Evolutionary conservation across 2,888 invertebrate genomes (phyloP).

Genomic region (Ethmia dodecea): DNA sequence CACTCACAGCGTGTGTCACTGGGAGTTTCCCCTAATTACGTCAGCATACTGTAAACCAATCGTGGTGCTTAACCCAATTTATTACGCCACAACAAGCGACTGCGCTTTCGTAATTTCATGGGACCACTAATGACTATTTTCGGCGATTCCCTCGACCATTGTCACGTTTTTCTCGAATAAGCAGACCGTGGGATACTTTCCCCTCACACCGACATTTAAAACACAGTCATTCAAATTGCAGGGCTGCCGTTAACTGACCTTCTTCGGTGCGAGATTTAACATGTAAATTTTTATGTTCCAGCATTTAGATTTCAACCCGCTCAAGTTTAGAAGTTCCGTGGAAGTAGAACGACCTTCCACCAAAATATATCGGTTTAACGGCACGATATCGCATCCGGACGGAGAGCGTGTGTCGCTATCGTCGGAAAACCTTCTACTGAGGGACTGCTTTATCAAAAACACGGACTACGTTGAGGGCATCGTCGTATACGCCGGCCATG

Average conservation of each 20-base stretch:
- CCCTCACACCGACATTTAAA: not conserved
- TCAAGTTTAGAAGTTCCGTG: constrained; percentile 88
- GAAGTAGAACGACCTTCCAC: constrained; percentile 97
- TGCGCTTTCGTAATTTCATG: constrained; percentile 27
- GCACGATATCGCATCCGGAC: constrained; percentile 89
- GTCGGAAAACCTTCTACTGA: constrained; percentile 93
- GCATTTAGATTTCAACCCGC: constrained; percentile 86
- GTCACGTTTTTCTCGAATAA: constrained; percentile 21
- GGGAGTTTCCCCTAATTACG: no score
- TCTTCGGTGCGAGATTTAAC: no score
- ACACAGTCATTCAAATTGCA: not conserved
- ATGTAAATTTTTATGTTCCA: constrained; percentile 44
- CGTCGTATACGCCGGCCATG: constrained; percentile 97
- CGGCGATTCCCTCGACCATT: constrained; percentile 24
- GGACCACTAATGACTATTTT: constrained; percentile 20
- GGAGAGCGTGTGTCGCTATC: constrained; percentile 88
- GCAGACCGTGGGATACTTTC: constrained; percentile 41
- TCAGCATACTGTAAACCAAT: no score
- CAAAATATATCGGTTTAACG: constrained; percentile 96
- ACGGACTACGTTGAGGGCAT: constrained; percentile 98
- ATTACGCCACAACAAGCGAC: no score
- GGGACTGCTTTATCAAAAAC: constrained; percentile 97
- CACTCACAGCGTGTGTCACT: no score
- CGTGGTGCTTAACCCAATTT: no score
- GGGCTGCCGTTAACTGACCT: not conserved